Conservation (phyloP, 2,888 invertebrate species). For the Petrolisthes cinctipes region DNA sequence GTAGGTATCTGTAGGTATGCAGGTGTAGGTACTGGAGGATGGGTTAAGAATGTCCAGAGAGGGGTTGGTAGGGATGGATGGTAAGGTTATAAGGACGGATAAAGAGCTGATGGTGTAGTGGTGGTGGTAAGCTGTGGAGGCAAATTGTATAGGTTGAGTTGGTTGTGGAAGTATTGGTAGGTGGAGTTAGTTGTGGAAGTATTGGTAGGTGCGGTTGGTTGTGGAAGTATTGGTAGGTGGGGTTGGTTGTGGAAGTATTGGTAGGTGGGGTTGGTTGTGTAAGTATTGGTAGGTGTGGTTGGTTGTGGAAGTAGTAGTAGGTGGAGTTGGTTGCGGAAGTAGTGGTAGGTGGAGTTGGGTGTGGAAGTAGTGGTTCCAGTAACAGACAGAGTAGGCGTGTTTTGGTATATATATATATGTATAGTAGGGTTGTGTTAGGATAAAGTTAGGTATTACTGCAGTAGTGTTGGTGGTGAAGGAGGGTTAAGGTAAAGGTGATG, state of each 20-base stretch:
- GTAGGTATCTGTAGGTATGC: no score
- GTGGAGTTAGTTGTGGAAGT: neutral
- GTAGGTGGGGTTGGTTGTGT: neutral
- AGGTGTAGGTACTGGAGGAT: no score
- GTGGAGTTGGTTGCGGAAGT: neutral
- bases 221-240: neutral
- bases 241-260: neutral
- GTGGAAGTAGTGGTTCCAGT: no score
- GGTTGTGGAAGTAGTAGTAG: neutral
- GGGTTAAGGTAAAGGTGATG: no score
- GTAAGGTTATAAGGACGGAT: neutral
- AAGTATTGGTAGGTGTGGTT: neutral
- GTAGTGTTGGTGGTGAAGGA: no score
- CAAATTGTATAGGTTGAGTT: neutral
- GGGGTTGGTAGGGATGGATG: neutral
- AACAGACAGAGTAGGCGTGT: no score
- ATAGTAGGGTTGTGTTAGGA: no score
- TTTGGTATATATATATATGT: no score
- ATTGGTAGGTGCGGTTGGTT: neutral
- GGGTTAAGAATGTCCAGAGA: neutral
- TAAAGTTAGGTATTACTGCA: no score
- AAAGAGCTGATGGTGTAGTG: neutral
- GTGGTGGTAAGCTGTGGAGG: neutral
- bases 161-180: neutral
- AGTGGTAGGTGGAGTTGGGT: neutral